Conservation (phyloP, 2,113 vertebrate species). For the Spilogale gracilis region DNA sequence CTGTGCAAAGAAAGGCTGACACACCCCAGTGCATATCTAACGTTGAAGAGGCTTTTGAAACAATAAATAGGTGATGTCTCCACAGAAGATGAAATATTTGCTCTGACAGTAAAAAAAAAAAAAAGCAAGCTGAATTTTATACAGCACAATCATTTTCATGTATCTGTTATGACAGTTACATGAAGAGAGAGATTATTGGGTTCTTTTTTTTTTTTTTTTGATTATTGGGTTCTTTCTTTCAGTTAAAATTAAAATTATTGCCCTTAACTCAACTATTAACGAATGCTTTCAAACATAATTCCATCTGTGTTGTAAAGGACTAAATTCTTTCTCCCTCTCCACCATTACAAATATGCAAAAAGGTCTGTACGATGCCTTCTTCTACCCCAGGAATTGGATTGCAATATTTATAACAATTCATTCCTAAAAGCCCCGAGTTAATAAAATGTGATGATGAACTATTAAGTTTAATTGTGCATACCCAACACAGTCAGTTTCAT, state of each 20-base stretch:
- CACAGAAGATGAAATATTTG: constrained; percentile 42
- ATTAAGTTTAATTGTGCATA: background rate
- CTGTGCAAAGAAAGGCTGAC: background rate
- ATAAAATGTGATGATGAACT: constrained; percentile 31
- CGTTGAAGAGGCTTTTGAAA: background rate
- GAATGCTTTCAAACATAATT: constrained; percentile 49
- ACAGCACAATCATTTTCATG: background rate
- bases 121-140: constrained; percentile 18
- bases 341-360: constrained; percentile 19
- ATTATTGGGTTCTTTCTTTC: background rate
- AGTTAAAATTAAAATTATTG: constrained; percentile 34
- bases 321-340: background rate
- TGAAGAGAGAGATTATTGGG: background rate
- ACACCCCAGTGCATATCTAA: background rate
- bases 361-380: background rate
- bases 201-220: constrained; percentile 36
- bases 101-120: constrained; percentile 43
- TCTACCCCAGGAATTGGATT: background rate
- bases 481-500: constrained; percentile 3
- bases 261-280: constrained; percentile 8
- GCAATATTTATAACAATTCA: constrained; percentile 2
- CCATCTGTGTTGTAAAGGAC: constrained; percentile 17
- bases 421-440: constrained; percentile 30
- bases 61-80: constrained; percentile 37
- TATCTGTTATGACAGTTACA: background rate